Evolutionary conservation across 2,113 vertebrate genomes (phyloP), one percentile per base, ranked within the genome.

Genomic region (Formicarius rufipectus): DNA sequence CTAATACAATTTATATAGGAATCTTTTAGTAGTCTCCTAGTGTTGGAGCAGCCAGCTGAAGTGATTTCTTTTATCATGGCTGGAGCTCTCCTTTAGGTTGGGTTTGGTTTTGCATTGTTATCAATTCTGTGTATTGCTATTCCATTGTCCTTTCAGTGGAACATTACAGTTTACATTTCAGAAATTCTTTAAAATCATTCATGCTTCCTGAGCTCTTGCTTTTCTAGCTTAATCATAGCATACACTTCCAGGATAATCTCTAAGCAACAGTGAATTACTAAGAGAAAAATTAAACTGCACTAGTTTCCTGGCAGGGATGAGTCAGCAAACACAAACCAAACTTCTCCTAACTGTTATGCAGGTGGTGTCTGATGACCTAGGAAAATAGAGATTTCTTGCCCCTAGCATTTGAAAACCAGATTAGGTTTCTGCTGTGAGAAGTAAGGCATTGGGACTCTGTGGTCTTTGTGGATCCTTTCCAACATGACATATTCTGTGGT

Each of bases 261-360:
- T 75, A 86, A 86, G 59, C 63, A 94, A 68, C 21, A 0, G 45
- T 69, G 75, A 92, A 90, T 77, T 93, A 62, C 20, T 81, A 84
- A 84, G 33, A 90, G 78, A 77, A 90, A 90, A 92, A 89, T 47
- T 50, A 71, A 77, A 74, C n/a, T 31, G 45, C 90, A 37, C 42
- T 71, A 35, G 47, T 88, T 94, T 84, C 80, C 81, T 42, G 67
- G 50, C 37, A 82, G 45, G 64, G 11, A 39, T 87, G 88, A 95
- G 71, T 94, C 90, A 91, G 84, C 62, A 88, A 92, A 77, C 19
- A 92, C 45, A 84, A 93, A 92, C 56, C 37, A 90, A 90, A 88
- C 39, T 88, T 93, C 7, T n/a, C 3, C 14, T 40, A 59, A 87
- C 14, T 73, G 28, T 53, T 94, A 42, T 59, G 42, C n/a, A 83